Base-by-base conservation (phyloP, 1,140 invertebrate species). In the Bilobella aurantiaca region DNA sequence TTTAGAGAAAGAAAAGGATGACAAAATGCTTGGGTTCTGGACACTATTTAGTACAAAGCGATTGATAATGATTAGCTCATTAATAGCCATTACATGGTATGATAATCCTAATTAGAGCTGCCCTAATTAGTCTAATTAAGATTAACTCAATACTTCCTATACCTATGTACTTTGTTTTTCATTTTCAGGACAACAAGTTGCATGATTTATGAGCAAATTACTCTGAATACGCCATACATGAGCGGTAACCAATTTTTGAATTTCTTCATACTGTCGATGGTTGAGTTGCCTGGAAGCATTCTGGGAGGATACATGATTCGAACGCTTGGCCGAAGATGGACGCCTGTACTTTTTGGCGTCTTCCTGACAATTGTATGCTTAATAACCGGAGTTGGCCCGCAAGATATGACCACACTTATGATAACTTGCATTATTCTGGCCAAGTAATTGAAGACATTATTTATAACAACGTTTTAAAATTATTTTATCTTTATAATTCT, bases 201-300 rank as follows among this genome's bases (percentile, higher is more conserved):
- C 37, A 73, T 84, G 66, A 80, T 81, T 49, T 86, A 86, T 75
- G 82, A 82, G 63, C 80, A 81, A 18, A 75, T 86, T 53, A 75
- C 83, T 14, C 76, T 86, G 47, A 85, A 83, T 70, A 80, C 83
- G 5, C 82, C 80, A 66, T 83, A 84, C 66, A 75, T 85, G 72
- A 78, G 79, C 42, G 85, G 84, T 49, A 85, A 86, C 76, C 84
- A 85, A 23, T 87, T 86, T 73, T 72, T 87, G 59, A 86, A 86
- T 75, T 86, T 85, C 75, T 79, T 84, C 61, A 79, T 82, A 69
- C 81, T 86, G 72, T 79, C 81, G 47, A 64, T 84, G 3, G 80
- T 81, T 21, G 85, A 87, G 74, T 74, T 86, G 12, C 84, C 84
- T 1, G 79, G 78, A 25, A 79, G 68, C 14, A 59, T 28, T 31